phyloP scores from a whole-genome alignment of 1,140 invertebrate genomes.

The Coenobita brevimanus region DNA sequence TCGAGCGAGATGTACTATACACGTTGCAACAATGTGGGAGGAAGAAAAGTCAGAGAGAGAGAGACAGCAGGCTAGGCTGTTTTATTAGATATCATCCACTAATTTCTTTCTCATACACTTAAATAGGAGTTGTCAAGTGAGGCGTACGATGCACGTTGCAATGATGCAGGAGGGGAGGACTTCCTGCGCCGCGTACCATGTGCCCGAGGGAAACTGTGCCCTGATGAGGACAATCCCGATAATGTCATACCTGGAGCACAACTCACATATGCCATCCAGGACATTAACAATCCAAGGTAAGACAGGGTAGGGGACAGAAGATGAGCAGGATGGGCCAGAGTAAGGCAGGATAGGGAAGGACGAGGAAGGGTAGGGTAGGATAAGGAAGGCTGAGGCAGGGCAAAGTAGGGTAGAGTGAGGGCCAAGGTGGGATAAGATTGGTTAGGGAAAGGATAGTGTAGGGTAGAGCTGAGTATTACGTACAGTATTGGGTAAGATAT shows the following conservation, averaged over 20 bases:
- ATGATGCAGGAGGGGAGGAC: constrained; percentile 85
- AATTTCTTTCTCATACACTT: constrained; percentile 74
- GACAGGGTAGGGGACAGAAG: background rate
- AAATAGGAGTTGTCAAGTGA: constrained; percentile 87
- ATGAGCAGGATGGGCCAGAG: too few species aligned
- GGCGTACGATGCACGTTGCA: constrained; percentile 89
- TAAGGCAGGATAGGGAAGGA: too few species aligned
- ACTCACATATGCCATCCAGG: constrained; percentile 94
- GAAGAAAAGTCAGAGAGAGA: too few species aligned
- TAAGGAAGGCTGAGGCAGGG: too few species aligned
- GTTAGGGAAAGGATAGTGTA: too few species aligned
- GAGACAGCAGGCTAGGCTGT: background rate
- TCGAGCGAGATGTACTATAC: constrained; percentile 88
- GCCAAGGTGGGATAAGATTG: too few species aligned
- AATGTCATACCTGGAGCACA: constrained; percentile 91
- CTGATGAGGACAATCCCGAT: constrained; percentile 88
- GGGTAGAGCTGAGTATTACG: too few species aligned
- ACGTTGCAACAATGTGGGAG: constrained; percentile 85
- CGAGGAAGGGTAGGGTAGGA: too few species aligned
- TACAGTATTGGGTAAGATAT: too few species aligned
- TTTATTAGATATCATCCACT: too few species aligned
- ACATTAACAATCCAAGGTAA: constrained; percentile 91
- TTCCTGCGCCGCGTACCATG: constrained; percentile 93
- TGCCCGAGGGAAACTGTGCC: constrained; percentile 82
- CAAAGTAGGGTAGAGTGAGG: too few species aligned